These are phyloP conservation scores for Oncorhynchus mykiss DNA, from an alignment of 2,113 vertebrate genomes.

Conservation along the genomic window DNA sequence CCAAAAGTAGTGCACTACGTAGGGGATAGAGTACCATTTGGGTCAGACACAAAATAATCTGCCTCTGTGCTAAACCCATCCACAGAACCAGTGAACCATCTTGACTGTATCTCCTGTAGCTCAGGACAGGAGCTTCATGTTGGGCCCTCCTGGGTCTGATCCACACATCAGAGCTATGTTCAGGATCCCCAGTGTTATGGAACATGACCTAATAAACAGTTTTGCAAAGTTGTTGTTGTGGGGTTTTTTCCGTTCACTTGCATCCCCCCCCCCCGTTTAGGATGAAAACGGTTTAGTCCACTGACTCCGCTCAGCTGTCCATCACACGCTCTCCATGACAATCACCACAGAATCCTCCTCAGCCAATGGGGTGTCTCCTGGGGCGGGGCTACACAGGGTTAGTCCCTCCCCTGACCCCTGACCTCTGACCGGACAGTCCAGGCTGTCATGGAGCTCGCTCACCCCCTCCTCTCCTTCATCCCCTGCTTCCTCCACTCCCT, in stretches of 20 bases:
- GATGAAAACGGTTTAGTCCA: neutral
- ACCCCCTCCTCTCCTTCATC: conserved; percentile 34
- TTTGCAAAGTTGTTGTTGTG: no score
- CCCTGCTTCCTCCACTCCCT: conserved; percentile 9
- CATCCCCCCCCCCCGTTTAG: neutral
- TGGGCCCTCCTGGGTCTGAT: no score
- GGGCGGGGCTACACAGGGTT: conserved; percentile 44
- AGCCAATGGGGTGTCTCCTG: conserved; percentile 18
- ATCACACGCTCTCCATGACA: conserved; percentile 65
- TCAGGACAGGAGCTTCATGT: no score
- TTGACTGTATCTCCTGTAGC: no score
- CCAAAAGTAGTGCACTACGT: no score
- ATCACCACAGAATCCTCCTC: conserved; percentile 56
- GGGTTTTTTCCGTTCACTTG: neutral
- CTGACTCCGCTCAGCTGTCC: neutral
- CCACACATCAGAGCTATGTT: no score
- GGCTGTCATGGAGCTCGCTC: conserved; percentile 64
- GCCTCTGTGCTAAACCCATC: no score
- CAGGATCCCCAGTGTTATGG: no score
- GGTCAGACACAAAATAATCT: no score
- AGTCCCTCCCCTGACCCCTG: conserved; percentile 43
- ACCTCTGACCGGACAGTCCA: conserved; percentile 63
- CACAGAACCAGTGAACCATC: no score
- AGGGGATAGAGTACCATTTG: no score
- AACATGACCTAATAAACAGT: no score